phyloP scores from a whole-genome alignment of 2,797 vertebrate genomes.

The Margarornis squamiger region DNA sequence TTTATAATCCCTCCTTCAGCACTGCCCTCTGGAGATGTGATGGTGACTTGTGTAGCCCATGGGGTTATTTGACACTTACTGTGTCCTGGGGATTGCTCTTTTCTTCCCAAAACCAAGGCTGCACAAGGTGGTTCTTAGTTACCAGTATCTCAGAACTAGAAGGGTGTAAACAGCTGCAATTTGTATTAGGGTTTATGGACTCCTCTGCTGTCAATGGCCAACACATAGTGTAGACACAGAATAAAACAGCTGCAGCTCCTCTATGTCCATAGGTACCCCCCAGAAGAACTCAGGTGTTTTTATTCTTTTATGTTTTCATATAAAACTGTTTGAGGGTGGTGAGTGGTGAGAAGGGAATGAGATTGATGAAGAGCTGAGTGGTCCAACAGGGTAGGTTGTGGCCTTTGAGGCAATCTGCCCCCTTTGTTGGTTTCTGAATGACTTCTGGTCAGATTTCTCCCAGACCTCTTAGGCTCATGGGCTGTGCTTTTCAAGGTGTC shows the following conservation, averaged over 20 bases:
- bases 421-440: background rate
- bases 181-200: background rate
- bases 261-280: rapidly evolving
- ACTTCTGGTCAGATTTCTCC: background rate
- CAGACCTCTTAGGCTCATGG: background rate
- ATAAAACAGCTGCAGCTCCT: background rate
- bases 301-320: background rate
- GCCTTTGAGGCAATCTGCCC: background rate
- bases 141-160: background rate
- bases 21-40: background rate
- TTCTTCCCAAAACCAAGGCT: background rate
- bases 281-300: background rate
- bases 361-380: background rate
- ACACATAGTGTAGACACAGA: too few species aligned
- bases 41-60: background rate
- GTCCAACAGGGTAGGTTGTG: background rate
- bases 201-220: background rate
- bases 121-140: background rate
- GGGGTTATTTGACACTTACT: background rate
- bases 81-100: background rate
- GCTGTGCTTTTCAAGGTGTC: background rate
- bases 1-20: background rate
- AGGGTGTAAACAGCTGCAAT: background rate
- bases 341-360: background rate
- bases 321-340: background rate